phyloP scores from a whole-genome alignment of 2,113 vertebrate species.

The Potamarius usumacintae region DNA sequence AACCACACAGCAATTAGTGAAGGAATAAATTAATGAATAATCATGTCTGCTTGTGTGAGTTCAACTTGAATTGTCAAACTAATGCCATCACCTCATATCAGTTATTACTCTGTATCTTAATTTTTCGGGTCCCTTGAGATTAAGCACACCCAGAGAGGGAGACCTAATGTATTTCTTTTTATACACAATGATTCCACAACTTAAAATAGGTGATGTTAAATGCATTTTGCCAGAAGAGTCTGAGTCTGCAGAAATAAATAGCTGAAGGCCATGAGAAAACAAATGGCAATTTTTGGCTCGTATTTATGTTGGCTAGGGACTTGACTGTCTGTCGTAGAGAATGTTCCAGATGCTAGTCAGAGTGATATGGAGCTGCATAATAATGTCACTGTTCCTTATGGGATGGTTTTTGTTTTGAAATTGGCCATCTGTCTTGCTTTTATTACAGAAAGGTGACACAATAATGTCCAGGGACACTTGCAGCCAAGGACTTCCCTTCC shows the following conservation, averaged over 20 bases:
- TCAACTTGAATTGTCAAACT: not conserved
- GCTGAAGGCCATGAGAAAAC: constrained; percentile 56
- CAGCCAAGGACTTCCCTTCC: not conserved
- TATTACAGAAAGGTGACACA: constrained; percentile 17
- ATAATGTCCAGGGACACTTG: not conserved
- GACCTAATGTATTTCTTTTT: not conserved
- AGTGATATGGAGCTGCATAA: not conserved
- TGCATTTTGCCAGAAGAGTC: constrained; percentile 55
- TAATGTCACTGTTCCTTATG: not conserved
- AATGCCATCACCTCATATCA: not conserved
- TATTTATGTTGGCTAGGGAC: constrained; percentile 63
- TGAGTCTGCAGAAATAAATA: constrained; percentile 64
- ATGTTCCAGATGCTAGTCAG: constrained; percentile 23
- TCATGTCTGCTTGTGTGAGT: not conserved
- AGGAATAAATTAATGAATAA: not conserved
- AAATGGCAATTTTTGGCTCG: constrained; percentile 56
- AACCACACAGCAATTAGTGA: not conserved
- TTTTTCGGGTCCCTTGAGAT: not conserved
- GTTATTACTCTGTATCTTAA: not conserved
- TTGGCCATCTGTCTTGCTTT: constrained; percentile 29
- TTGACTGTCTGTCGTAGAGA: constrained; percentile 36
- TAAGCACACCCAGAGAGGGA: not conserved
- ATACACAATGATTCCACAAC: not conserved
- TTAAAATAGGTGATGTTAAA: constrained; percentile 36
- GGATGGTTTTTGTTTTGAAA: not conserved